Evolutionary conservation across 2,888 invertebrate species (phyloP).

Genomic region (Nesidiocoris tenuis): DNA sequence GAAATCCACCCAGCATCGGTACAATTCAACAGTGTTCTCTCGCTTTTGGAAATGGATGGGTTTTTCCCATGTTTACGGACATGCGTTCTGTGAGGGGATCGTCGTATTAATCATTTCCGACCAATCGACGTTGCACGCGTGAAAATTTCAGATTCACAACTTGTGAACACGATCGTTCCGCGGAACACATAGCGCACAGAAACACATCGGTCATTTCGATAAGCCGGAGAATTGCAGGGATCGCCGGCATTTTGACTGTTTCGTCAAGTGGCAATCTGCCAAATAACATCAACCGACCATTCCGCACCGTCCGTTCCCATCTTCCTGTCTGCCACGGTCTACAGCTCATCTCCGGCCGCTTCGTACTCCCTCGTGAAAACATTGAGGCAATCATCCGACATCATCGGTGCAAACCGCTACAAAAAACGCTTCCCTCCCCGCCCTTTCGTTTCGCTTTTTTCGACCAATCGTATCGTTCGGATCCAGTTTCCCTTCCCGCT

Average conservation of each 20-base stretch:
- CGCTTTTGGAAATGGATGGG: no score
- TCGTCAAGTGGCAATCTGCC: conserved; percentile 37
- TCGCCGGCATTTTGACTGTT: conserved; percentile 19
- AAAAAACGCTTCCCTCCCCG: not conserved
- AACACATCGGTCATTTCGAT: conserved; percentile 22
- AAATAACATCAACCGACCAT: conserved; percentile 3
- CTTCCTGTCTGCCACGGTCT: not conserved
- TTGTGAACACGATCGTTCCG: not conserved
- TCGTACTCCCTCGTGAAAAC: not conserved
- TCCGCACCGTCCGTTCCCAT: not conserved
- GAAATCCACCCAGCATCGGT: no score
- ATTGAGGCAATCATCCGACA: not conserved
- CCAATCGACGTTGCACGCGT: not conserved
- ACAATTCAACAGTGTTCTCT: no score
- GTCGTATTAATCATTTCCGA: no score
- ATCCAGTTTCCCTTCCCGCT: no score
- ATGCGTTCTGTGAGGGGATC: no score
- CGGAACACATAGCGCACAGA: not conserved
- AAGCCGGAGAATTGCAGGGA: conserved; percentile 26
- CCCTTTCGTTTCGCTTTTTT: not conserved
- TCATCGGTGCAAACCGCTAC: not conserved
- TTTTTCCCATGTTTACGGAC: no score
- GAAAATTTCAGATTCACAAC: not conserved
- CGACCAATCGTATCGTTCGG: no score
- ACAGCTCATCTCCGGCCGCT: not conserved